phyloP scores from a whole-genome alignment of 35 echinoderm and acorn worm species.

The Anneissia japonica region DNA sequence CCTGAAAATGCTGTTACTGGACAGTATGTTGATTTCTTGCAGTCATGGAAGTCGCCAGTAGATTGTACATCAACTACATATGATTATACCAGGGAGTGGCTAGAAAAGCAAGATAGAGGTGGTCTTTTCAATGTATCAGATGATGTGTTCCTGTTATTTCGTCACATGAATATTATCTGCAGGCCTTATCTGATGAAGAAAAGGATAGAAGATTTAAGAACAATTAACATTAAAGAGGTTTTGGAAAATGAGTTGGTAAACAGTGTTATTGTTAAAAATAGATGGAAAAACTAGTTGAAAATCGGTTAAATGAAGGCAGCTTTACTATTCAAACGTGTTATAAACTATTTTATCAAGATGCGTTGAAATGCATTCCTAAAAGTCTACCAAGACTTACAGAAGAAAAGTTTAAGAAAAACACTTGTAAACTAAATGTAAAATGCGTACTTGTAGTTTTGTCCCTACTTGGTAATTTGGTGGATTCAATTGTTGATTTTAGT shows the following conservation, averaged over 20 bases:
- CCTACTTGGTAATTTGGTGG: not conserved
- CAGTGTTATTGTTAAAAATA: not conserved
- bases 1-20: too few relatives aligned
- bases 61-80: too few relatives aligned
- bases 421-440: not conserved
- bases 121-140: not conserved
- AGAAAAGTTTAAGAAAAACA: not conserved
- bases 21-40: too few relatives aligned
- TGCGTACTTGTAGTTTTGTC: not conserved
- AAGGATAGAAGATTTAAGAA: not conserved
- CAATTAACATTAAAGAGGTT: not conserved
- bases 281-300: not conserved
- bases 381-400: not conserved
- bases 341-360: constrained; percentile 8
- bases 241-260: not conserved
- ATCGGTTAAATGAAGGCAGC: not conserved
- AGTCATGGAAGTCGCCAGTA: too few relatives aligned
- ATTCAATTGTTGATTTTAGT: not conserved
- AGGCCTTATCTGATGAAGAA: not conserved
- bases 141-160: not conserved
- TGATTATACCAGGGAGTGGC: too few relatives aligned
- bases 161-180: not conserved
- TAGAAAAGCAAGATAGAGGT: not conserved
- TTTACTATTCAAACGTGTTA: not conserved
- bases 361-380: constrained; percentile 9